These are phyloP conservation scores for Drosophila nr. perissopoda DNA, from an alignment of 2,888 invertebrate genomes.

Conservation along the genomic window DNA sequence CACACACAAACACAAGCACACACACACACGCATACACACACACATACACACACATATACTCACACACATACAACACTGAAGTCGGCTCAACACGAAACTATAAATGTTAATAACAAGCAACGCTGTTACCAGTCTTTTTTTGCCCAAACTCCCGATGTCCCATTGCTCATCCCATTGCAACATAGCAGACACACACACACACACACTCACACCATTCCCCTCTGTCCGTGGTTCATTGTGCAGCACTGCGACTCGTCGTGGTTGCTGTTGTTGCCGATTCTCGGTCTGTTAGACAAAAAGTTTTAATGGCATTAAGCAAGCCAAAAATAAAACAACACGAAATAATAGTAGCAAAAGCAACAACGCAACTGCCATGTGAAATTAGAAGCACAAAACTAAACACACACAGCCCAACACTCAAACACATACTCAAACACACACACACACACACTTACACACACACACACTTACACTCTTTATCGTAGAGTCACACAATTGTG, in stretches of 20 bases:
- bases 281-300: constrained; percentile 74
- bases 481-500: constrained; percentile 9
- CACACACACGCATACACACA: constrained; percentile 37
- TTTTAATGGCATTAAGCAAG: constrained; percentile 72
- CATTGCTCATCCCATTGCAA: constrained; percentile 39
- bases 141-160: constrained; percentile 19
- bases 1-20: constrained; percentile 33
- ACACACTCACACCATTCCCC: not conserved
- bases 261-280: constrained; percentile 43
- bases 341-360: constrained; percentile 36
- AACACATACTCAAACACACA: not conserved
- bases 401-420: constrained; percentile 9
- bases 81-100: constrained; percentile 68
- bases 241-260: constrained; percentile 31
- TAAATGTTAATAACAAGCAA: constrained; percentile 76
- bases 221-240: constrained; percentile 21
- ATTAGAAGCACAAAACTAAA: constrained; percentile 44
- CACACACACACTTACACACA: not conserved
- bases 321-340: constrained; percentile 62
- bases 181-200: constrained; percentile 9
- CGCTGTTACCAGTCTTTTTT: constrained; percentile 53
- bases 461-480: not conserved
- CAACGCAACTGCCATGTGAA: constrained; percentile 37
- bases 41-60: constrained; percentile 12
- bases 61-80: constrained; percentile 10